Conservation (phyloP, 2,797 vertebrate species). For the Tiaroga cobitis region DNA sequence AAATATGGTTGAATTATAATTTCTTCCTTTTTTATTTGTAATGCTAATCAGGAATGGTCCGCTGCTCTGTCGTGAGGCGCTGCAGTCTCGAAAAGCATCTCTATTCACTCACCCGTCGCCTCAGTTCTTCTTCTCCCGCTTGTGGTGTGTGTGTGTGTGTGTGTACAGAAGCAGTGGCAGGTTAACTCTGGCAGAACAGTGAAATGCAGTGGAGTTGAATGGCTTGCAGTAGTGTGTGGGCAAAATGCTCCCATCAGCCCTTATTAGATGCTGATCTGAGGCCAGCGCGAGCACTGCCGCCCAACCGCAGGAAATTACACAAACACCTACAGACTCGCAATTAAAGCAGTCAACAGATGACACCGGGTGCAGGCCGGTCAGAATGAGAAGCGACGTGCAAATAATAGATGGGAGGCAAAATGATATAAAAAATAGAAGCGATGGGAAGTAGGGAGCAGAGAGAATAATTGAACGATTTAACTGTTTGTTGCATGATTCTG, state of each 20-base stretch:
- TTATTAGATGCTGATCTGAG: conserved; percentile 32
- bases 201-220: conserved; percentile 15
- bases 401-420: conserved; percentile 18
- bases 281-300: neutral
- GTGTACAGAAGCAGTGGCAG: neutral
- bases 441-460: neutral
- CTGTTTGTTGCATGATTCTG: neutral
- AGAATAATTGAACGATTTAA: neutral
- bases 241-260: conserved; percentile 27
- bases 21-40: neutral
- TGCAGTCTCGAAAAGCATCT: neutral
- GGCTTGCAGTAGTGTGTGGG: conserved; percentile 12
- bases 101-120: neutral
- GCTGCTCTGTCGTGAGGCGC: neutral
- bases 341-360: conserved; percentile 12
- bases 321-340: conserved; percentile 29
- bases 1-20: neutral
- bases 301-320: conserved; percentile 24
- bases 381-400: conserved; percentile 1
- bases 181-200: conserved; percentile 9
- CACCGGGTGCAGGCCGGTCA: conserved; percentile 3
- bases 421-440: neutral
- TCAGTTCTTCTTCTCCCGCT: neutral
- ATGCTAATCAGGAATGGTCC: neutral
- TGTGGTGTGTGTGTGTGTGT: neutral